Evolutionary conservation across 2,888 invertebrate genomes (phyloP).

Genomic region (Mellilla xanthometata): DNA sequence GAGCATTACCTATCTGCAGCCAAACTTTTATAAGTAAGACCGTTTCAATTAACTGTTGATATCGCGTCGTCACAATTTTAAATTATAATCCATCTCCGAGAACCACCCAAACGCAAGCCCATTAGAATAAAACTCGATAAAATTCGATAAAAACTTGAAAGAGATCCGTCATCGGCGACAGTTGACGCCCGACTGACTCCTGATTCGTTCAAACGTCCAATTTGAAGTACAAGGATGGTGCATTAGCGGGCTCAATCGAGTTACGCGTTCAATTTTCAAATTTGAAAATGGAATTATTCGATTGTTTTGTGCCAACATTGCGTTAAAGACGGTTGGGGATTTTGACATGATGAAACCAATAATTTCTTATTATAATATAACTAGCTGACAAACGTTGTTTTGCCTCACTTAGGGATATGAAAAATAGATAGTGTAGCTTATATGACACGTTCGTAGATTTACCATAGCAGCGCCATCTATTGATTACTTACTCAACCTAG

Average conservation of each 20-base stretch:
- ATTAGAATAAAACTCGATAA: constrained; percentile 46
- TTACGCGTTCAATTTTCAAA: constrained; percentile 67
- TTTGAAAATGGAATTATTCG: constrained; percentile 69
- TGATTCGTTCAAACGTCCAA: constrained; percentile 65
- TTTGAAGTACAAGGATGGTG: constrained; percentile 68
- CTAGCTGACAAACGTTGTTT: too few species aligned
- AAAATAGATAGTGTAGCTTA: too few species aligned
- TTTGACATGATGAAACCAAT: too few species aligned
- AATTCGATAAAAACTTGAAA: constrained; percentile 37
- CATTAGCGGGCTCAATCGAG: constrained; percentile 70
- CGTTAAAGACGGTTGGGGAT: constrained; percentile 24
- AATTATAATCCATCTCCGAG: constrained; percentile 41
- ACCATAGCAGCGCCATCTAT: too few species aligned
- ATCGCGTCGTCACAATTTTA: constrained; percentile 37
- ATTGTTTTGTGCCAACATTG: constrained; percentile 50
- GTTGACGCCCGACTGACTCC: constrained; percentile 52
- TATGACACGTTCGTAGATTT: too few species aligned
- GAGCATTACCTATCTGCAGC: too few species aligned
- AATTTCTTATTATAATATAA: too few species aligned
- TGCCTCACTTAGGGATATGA: too few species aligned
- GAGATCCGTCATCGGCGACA: constrained; percentile 40
- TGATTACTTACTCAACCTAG: too few species aligned
- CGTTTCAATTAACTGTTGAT: constrained; percentile 54
- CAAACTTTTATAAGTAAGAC: too few species aligned
- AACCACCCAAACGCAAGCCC: constrained; percentile 49